Evolutionary conservation across 2,113 vertebrate species (phyloP).

Genomic region (Orcinus orca): DNA sequence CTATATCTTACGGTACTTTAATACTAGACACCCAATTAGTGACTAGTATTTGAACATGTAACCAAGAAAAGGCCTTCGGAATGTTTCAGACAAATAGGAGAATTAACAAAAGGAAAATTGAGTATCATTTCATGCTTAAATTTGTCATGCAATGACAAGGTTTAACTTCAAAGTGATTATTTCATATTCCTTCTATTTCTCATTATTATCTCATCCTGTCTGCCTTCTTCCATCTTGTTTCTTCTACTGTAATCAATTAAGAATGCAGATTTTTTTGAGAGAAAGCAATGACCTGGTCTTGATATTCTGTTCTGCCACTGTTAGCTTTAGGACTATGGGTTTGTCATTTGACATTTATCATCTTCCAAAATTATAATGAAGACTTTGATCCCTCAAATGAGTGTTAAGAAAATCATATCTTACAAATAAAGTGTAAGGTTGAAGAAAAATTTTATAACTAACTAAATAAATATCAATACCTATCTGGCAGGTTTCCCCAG

Average conservation of each 20-base stretch:
- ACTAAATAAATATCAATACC: background rate
- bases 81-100: constrained; percentile 51
- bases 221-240: background rate
- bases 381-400: background rate
- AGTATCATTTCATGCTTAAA: constrained; percentile 62
- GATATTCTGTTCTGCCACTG: background rate
- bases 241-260: background rate
- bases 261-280: background rate
- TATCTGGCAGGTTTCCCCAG: background rate
- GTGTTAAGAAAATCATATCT: background rate
- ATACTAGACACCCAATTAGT: constrained; percentile 29
- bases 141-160: constrained; percentile 6
- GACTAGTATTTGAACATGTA: background rate
- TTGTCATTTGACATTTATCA: background rate
- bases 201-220: background rate
- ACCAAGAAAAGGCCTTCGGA: constrained; percentile 21
- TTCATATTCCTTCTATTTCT: background rate
- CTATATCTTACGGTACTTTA: constrained; percentile 34
- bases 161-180: constrained; percentile 56
- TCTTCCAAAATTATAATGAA: background rate
- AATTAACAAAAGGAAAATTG: constrained; percentile 41
- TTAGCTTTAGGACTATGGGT: background rate
- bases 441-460: background rate
- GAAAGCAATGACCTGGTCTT: background rate
- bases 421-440: background rate